Base-by-base conservation (phyloP, 2,888 invertebrate species). In the Pardosa pseudoannulata region DNA sequence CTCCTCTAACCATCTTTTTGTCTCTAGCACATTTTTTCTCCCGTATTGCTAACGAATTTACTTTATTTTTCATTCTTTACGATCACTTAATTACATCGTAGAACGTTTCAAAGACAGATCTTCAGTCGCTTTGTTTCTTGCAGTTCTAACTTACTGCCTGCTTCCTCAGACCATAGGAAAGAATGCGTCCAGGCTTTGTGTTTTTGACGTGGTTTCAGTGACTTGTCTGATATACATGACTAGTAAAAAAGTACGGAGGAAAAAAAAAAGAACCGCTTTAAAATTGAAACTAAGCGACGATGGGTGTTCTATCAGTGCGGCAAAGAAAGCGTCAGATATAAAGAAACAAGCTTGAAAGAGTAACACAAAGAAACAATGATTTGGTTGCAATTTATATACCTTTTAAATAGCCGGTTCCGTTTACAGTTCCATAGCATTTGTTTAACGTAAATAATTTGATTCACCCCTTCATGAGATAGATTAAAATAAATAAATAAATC, bases 81-180 rank as follows among this genome's bases (percentile, higher is more conserved):
- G 75, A 75, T 75, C 75, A 41, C 29, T 75, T 75, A 27, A 75
- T 75, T 75, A 75, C 75, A 29, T 39, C 3, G 27, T 56, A 27
- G 46, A 50, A 68, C 50, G 32, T 19, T 27, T 16, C 3, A 56
- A 56, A 23, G 16, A 23, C 1, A 23, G 9, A 23, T 2, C 56
- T n/a, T 56, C 64, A 19, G 19, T 11, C 7, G 62, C 62, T 62
- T 62, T 62, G 62, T 62, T 50, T 50, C 5, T n/a, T n/a, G n/a
- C n/a, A n/a, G n/a, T n/a, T 7, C 36, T 2, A 46, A 16, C 41
- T 46, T 46, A 46, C 1, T 9, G 16, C 16, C 16, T 46, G 16
- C 16, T 46, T 46, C 16, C n/a, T 13, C 16, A 9, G 16, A 16
- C 16, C 41, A 16, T 11, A 46, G 11, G 11, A 5, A 11, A 36